A percentile compares a stretch with the other conserved stretches of the same genome.
Evolutionary conservation across 2,797 vertebrate genomes (phyloP).

Genomic region (Spinus olivaceus): DNA sequence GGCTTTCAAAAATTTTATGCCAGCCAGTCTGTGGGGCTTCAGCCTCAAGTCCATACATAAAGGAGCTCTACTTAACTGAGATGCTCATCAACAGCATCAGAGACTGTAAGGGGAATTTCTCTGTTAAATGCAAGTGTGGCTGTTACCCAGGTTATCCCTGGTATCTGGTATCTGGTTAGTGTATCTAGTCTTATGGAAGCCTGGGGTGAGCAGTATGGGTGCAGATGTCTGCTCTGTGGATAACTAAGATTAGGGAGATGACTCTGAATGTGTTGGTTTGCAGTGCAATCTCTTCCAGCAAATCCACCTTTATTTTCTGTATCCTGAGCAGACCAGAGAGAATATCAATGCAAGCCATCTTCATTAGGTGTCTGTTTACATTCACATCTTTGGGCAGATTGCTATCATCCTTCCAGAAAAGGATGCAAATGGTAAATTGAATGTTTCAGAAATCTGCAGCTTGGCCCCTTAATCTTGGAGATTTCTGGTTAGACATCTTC

Average conservation of each 20-base stretch:
- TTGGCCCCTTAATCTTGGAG: background rate
- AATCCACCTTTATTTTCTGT: slow-evolving; percentile 31
- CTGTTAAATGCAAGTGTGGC: background rate
- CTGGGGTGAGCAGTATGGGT: background rate
- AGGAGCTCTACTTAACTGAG: background rate
- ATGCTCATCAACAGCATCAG: background rate
- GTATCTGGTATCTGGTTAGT: background rate
- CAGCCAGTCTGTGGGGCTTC: background rate
- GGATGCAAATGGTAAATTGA: background rate
- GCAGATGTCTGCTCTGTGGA: background rate
- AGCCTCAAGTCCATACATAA: background rate
- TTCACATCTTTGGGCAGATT: background rate
- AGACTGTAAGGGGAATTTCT: background rate
- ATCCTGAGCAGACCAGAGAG: background rate
- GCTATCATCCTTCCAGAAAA: background rate
- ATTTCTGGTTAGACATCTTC: background rate
- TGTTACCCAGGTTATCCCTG: background rate
- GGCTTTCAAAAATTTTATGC: background rate
- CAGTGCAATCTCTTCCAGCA: background rate
- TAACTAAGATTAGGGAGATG: background rate
- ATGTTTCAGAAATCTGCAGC: background rate
- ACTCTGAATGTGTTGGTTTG: background rate
- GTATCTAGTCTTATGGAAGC: background rate
- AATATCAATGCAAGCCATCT: slow-evolving; percentile 2
- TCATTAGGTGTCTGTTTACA: slow-evolving; percentile 24